Evolutionary conservation across 2,797 vertebrate genomes (phyloP).

Genomic region (Silurus aristotelis): DNA sequence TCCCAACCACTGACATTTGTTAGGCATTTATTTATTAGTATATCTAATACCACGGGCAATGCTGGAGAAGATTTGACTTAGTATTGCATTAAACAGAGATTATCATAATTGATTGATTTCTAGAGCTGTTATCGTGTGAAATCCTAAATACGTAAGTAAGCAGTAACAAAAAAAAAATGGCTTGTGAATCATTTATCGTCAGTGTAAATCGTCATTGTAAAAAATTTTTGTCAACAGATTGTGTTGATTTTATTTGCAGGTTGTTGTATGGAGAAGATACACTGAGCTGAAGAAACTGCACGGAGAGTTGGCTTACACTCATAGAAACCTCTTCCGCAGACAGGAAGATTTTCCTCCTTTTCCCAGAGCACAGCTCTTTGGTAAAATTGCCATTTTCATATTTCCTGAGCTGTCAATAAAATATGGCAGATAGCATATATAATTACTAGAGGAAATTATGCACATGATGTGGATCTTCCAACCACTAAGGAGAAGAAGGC

Average conservation of each 20-base stretch:
- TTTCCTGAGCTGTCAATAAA: neutral
- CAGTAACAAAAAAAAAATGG: neutral
- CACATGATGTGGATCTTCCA: neutral
- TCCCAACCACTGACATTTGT: neutral
- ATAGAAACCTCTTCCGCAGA: slow-evolving; percentile 87
- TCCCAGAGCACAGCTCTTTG: slow-evolving; percentile 84
- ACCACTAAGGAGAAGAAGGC: neutral
- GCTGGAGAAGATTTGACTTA: neutral
- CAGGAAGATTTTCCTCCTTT: slow-evolving; percentile 88
- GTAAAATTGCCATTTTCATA: slow-evolving; percentile 65
- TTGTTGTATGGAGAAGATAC: slow-evolving; percentile 87
- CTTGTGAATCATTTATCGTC: neutral
- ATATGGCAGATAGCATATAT: neutral
- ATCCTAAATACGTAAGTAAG: neutral
- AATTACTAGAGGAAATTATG: neutral
- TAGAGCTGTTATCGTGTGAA: neutral
- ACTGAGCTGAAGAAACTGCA: slow-evolving; percentile 90
- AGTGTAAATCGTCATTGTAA: neutral
- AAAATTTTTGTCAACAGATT: neutral
- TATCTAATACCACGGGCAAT: neutral
- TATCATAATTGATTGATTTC: neutral
- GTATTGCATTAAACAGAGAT: neutral
- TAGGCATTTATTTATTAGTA: neutral
- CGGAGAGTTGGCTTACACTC: slow-evolving; percentile 85
- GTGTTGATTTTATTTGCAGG: slow-evolving; percentile 60